A percentile compares a stretch with the other conserved stretches of the same genome.
These are phyloP conservation scores for Sitobion miscanthi DNA, from an alignment of 1,140 invertebrate species.

Conservation along the genomic window DNA sequence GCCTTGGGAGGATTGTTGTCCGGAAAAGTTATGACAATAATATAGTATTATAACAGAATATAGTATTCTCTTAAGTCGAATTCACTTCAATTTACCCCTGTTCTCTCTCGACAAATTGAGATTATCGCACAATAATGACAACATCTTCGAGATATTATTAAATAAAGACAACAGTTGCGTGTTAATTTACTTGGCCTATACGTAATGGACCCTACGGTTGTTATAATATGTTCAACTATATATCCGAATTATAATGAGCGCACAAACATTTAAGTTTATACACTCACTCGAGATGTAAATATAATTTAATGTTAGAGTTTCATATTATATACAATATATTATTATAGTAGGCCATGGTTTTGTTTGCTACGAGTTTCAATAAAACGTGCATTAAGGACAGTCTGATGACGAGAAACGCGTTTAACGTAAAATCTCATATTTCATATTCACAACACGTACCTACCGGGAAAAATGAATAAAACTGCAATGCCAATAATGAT, in stretches of 20 bases:
- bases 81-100: not conserved
- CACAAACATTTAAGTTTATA: not conserved
- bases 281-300: not conserved
- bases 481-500: not conserved
- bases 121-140: too few species aligned
- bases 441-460: conserved; percentile 14
- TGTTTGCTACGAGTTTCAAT: conserved; percentile 14
- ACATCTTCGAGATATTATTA: too few species aligned
- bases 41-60: too few species aligned
- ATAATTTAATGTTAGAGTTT: not conserved
- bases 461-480: conserved; percentile 2
- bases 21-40: not conserved
- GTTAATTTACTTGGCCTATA: too few species aligned
- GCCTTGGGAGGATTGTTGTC: not conserved
- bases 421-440: conserved; percentile 11
- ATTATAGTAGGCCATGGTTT: not conserved
- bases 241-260: not conserved
- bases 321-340: not conserved
- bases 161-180: too few species aligned
- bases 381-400: not conserved
- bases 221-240: not conserved
- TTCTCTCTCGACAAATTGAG: too few species aligned
- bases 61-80: not conserved
- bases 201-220: not conserved
- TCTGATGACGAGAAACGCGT: not conserved